Base-by-base conservation (phyloP, 2,888 invertebrate genomes). In the Euclidia mi region DNA sequence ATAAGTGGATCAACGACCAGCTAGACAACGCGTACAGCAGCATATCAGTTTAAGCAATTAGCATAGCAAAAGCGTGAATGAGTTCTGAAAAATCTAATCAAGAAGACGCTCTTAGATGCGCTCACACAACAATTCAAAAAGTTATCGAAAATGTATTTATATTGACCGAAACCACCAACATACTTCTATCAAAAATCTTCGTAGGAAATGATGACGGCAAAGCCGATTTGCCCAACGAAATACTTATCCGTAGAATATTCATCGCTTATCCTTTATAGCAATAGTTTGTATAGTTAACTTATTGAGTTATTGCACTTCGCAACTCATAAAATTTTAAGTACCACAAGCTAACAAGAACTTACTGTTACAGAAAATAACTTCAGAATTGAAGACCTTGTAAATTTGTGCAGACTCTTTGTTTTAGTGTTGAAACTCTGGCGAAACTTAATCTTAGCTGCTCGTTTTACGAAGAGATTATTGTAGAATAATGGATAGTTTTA, bases 191-290 rank as follows among this genome's bases (percentile, higher is more conserved):
- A n/a, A n/a, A n/a, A n/a, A n/a, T n/a, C n/a, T n/a, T n/a, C n/a
- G n/a, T n/a, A n/a, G n/a, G n/a, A n/a, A n/a, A n/a, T n/a, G n/a
- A n/a, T n/a, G n/a, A n/a, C n/a, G n/a, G n/a, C n/a, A n/a, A n/a
- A n/a, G n/a, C n/a, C n/a, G n/a, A n/a, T n/a, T n/a, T n/a, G n/a
- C n/a, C n/a, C 77, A 82, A 87, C 85, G 81, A 84, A 84, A 84
- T 77, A 87, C 82, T 87, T 84, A 87, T 87, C 86, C 81, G 66
- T 66, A 68, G 81, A 81, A 79, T 80, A 87, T 87, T 87, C 84
- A 88, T 89, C 78, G 88, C 80, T 82, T 80, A 81, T 75, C 85
- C 81, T 88, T 88, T 81, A 47, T 38, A 85, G 82, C 82, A 76
- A 83, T 85, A 85, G 85, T 86, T 86, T 61, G 72, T 68, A 61